Percentiles rank a stretch among this genome's conserved stretches.
phyloP scores from a whole-genome alignment of 1,140 invertebrate genomes.

The Euglossa dilemma region DNA sequence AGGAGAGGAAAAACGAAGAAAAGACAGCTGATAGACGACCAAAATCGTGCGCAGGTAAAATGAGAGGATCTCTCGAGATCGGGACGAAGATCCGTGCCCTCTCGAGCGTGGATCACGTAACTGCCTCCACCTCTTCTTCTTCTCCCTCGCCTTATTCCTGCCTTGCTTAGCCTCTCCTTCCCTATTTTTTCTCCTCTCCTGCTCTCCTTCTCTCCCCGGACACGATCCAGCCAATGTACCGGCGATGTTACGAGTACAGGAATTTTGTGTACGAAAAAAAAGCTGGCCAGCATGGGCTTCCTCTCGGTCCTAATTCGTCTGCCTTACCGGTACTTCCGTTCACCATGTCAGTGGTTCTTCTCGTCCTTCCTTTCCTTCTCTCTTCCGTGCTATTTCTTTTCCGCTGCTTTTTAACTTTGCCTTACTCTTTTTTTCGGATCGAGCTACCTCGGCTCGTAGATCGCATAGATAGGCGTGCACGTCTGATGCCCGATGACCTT shows the following conservation, averaged over 20 bases:
- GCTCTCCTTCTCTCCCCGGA: constrained; percentile 54
- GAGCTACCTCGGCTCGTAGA: not conserved
- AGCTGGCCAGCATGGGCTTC: constrained; percentile 56
- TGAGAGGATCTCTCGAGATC: constrained; percentile 46
- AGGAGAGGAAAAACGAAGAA: constrained; percentile 31
- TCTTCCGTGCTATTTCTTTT: not conserved
- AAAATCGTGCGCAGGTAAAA: constrained; percentile 52
- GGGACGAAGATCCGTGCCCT: constrained; percentile 65
- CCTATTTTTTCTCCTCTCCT: constrained; percentile 31
- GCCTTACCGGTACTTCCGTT: constrained; percentile 68
- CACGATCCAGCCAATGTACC: constrained; percentile 68
- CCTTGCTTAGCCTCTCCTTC: constrained; percentile 34
- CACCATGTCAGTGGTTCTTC: constrained; percentile 45
- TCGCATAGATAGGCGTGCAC: not conserved
- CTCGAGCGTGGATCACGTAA: constrained; percentile 75
- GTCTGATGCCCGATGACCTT: constrained; percentile 11
- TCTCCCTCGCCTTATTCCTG: constrained; percentile 31
- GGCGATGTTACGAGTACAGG: constrained; percentile 69
- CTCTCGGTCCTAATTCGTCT: constrained; percentile 70
- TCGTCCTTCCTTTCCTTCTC: not conserved
- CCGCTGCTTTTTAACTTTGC: not conserved
- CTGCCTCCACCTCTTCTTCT: constrained; percentile 55
- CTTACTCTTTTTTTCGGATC: not conserved
- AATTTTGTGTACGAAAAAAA: constrained; percentile 66
- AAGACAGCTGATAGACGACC: constrained; percentile 19